phyloP scores from a whole-genome alignment of 2,888 invertebrate species.

The Amphimallon solstitiale region DNA sequence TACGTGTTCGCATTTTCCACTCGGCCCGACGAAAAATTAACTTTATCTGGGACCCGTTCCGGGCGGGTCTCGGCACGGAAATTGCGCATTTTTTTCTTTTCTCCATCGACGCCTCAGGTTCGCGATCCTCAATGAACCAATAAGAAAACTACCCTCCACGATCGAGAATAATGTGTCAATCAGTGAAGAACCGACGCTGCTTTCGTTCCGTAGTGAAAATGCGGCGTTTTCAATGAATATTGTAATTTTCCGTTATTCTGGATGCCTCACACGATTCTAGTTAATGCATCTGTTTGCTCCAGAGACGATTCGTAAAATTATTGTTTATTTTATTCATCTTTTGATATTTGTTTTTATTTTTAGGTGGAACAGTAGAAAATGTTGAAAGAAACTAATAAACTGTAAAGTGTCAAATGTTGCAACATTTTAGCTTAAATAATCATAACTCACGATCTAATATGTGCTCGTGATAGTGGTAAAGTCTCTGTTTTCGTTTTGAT shows the following conservation, averaged over 20 bases:
- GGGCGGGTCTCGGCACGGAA: constrained; percentile 43
- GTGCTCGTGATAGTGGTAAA: too few species aligned
- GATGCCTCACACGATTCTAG: constrained; percentile 48
- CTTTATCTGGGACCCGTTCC: constrained; percentile 48
- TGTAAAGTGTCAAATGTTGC: too few species aligned
- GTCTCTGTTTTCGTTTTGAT: too few species aligned
- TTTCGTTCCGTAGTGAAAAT: constrained; percentile 33
- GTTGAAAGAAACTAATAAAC: too few species aligned
- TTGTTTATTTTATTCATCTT: constrained; percentile 29
- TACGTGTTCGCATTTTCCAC: neutral
- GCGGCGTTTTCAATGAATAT: constrained; percentile 53
- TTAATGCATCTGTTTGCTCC: constrained; percentile 51
- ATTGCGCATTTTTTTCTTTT: constrained; percentile 49
- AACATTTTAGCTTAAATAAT: too few species aligned
- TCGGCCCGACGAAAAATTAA: constrained; percentile 46
- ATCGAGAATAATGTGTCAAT: constrained; percentile 56
- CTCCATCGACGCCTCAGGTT: constrained; percentile 31
- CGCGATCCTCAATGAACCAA: constrained; percentile 1
- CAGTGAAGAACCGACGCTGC: constrained; percentile 36
- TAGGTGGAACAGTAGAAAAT: too few species aligned
- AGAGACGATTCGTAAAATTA: constrained; percentile 53
- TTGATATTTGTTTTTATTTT: neutral
- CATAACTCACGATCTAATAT: too few species aligned
- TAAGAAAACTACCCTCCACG: constrained; percentile 26
- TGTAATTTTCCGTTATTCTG: constrained; percentile 53